Conservation (phyloP, 2,888 invertebrate genomes). For the Nudaria mundana region DNA sequence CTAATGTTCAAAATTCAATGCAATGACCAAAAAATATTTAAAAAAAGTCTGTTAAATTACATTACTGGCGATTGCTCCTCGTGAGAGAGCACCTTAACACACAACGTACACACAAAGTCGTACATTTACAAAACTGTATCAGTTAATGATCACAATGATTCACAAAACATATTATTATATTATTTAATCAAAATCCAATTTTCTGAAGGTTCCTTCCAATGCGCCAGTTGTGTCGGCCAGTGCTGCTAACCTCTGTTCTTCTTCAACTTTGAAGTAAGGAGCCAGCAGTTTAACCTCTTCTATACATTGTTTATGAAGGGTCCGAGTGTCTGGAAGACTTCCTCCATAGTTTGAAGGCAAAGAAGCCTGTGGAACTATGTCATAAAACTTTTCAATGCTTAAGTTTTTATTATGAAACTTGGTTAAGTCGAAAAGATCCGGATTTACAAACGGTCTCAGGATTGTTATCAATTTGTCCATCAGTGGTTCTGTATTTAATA, state of each 20-base stretch:
- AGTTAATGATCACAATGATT: too few species aligned
- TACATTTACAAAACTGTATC: too few species aligned
- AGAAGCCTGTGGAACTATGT: slow-evolving; percentile 59
- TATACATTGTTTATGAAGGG: slow-evolving; percentile 15
- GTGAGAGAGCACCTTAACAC: too few species aligned
- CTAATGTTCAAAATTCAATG: too few species aligned
- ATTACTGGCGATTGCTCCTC: too few species aligned
- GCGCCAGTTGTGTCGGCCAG: background rate
- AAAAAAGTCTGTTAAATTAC: too few species aligned
- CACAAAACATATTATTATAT: background rate
- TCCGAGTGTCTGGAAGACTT: slow-evolving; percentile 39
- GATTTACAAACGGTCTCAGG: slow-evolving; percentile 62
- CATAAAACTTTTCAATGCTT: slow-evolving; percentile 57
- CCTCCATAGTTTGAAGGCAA: slow-evolving; percentile 78
- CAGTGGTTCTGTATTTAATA: slow-evolving; percentile 59
- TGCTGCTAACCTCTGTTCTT: slow-evolving; percentile 12
- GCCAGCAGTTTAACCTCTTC: slow-evolving; percentile 13
- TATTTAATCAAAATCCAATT: slow-evolving; percentile 4
- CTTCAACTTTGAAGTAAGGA: slow-evolving; percentile 23
- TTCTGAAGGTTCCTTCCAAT: background rate
- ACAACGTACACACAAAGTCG: too few species aligned
- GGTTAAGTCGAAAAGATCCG: slow-evolving; percentile 49
- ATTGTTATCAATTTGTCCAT: slow-evolving; percentile 2
- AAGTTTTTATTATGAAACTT: slow-evolving; percentile 63
- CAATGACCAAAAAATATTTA: too few species aligned